Percentiles rank a stretch among this genome's conserved stretches.
Conservation (phyloP, 2,797 vertebrate genomes). For the Tympanoctomys barrerae region DNA sequence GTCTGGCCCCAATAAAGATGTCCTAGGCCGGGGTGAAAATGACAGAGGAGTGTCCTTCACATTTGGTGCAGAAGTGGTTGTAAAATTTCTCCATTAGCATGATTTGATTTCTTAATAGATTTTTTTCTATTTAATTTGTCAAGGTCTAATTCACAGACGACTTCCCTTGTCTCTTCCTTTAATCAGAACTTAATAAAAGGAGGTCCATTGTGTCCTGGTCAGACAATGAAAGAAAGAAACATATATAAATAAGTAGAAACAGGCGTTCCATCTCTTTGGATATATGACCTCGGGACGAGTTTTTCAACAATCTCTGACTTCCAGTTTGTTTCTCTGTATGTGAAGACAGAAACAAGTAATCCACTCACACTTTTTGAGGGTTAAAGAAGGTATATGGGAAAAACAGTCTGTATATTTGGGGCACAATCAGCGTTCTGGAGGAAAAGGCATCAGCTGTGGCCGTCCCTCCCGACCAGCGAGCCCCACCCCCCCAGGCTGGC, state of each 20-base stretch:
- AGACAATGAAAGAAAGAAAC: slow-evolving; percentile 38
- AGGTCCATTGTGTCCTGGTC: not conserved
- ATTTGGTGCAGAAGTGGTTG: too few relatives aligned
- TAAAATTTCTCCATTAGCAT: too few relatives aligned
- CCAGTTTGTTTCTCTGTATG: slow-evolving; percentile 27
- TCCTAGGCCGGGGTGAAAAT: too few relatives aligned
- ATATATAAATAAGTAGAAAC: slow-evolving; percentile 45
- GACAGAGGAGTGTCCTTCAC: too few relatives aligned
- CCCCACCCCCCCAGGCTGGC: too few relatives aligned
- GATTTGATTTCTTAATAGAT: not conserved
- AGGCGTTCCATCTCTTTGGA: not conserved
- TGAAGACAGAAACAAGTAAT: slow-evolving; percentile 35
- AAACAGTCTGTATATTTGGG: not conserved
- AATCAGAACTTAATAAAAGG: slow-evolving; percentile 74
- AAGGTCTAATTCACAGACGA: slow-evolving; percentile 36
- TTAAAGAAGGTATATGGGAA: not conserved
- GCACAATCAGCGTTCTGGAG: not conserved
- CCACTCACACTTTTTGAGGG: not conserved
- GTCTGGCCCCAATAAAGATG: too few relatives aligned
- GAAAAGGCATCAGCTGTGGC: too few relatives aligned
- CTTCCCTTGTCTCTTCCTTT: slow-evolving; percentile 52
- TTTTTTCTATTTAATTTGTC: slow-evolving; percentile 49
- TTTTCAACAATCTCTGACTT: slow-evolving; percentile 40
- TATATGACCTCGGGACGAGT: slow-evolving; percentile 16
- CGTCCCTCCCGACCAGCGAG: too few relatives aligned